Base-by-base conservation (phyloP, 2,888 invertebrate genomes). In the Drosophila maculinotata region DNA sequence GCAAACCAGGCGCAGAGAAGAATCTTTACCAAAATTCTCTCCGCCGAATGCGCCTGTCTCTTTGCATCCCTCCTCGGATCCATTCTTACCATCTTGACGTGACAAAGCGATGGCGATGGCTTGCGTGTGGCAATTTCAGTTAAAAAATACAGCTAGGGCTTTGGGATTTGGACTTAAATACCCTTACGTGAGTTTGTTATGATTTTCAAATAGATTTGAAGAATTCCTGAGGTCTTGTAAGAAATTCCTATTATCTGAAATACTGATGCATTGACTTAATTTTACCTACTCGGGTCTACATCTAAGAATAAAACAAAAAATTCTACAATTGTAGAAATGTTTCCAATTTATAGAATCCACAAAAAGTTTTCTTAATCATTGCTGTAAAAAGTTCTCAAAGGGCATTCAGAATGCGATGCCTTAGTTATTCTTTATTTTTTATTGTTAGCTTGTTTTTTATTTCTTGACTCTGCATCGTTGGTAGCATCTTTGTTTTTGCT, bases 121-220 rank as follows among this genome's bases (percentile, higher is more conserved):
- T 91, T 91, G 91, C 91, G 91, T 91, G 91, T 91, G 91, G 91
- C 91, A 91, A 91, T 91, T 90, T 90, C 89, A 88, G 88, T 91
- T 90, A 74, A 79, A 71, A 84, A 66, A 79, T 60, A 53, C 35
- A 28, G 59, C 41, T 31, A 41, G 0, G 8, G 4, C 31, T 49
- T 58, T 28, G 8, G 7, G 14, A 44, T 30, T 45, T 25, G 48
- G 36, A 41, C 47, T 64, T 68, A 54, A 70, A 72, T 73, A 74
- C 77, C 30, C 69, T 72, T 33, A 53, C 30, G 3, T 6, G 10
- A 28, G 20, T 20, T 7, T 15, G 10, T 3, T 25, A 4, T n/a
- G 3, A 4, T n/a, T 25, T 41, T 9, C 9, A 4, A 10, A 5
- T 3, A 28, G 6, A 36, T 10, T 15, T 42, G 0, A 20, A 20